phyloP scores from a whole-genome alignment of 2,797 vertebrate species.

The Erithacus rubecula region DNA sequence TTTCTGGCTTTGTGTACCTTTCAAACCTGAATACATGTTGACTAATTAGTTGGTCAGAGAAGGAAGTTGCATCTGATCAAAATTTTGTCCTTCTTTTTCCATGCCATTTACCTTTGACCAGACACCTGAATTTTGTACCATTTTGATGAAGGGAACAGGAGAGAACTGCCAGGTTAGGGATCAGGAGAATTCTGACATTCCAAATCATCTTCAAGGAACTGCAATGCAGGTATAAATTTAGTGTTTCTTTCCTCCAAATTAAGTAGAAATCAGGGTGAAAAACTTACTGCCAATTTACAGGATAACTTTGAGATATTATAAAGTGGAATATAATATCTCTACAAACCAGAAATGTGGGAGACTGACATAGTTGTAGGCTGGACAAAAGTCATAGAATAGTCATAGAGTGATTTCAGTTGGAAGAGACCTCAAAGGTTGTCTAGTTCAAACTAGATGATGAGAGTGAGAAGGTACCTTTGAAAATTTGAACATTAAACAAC shows the following conservation, averaged over 20 bases:
- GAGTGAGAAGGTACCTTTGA: background rate
- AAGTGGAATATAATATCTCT: background rate
- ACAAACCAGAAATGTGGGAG: background rate
- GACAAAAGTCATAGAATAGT: background rate
- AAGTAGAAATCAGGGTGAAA: background rate
- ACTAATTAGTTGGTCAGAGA: background rate
- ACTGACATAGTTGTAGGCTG: background rate
- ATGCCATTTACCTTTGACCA: background rate
- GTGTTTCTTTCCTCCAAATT: background rate
- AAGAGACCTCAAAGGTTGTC: background rate
- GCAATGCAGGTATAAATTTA: background rate
- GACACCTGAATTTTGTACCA: background rate
- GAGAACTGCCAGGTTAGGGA: background rate
- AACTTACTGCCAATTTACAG: background rate
- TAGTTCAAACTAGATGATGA: background rate
- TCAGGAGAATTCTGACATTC: background rate
- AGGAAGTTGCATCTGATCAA: background rate
- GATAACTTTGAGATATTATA: background rate
- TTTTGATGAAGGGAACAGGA: background rate
- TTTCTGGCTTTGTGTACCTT: background rate
- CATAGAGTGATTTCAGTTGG: rapidly evolving
- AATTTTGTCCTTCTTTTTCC: background rate
- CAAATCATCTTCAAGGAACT: background rate
- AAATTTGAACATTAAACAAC: background rate
- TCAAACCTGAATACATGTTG: background rate